Percentiles rank a stretch among this genome's conserved stretches.
Conservation (phyloP, 1,140 invertebrate genomes). For the Steinernema feltiae region DNA sequence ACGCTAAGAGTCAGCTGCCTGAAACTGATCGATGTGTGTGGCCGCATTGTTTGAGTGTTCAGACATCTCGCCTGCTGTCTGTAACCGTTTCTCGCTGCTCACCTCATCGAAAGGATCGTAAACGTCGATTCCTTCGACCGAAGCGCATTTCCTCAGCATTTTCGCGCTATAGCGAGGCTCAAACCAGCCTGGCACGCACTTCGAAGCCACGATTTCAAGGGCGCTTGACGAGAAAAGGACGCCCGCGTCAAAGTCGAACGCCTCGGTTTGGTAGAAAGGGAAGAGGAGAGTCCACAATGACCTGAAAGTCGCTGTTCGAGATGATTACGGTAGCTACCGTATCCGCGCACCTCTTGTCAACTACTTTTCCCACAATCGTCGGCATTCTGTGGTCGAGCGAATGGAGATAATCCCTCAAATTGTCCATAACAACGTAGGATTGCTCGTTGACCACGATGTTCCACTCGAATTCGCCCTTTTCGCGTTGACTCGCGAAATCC, state of each 20-base stretch:
- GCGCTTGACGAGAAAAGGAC: neutral
- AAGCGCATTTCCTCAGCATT: neutral
- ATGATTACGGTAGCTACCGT: neutral
- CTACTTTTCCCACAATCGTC: neutral
- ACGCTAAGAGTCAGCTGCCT: too few relatives aligned
- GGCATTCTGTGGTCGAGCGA: neutral
- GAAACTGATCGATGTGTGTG: too few relatives aligned
- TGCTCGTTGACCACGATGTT: neutral
- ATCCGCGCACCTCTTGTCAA: neutral
- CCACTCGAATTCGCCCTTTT: neutral
- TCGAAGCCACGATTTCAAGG: neutral
- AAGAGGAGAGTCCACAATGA: neutral
- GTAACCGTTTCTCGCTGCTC: too few relatives aligned
- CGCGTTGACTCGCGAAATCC: neutral
- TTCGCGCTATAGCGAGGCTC: neutral
- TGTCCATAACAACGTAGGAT: neutral
- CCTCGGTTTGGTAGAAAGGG: neutral
- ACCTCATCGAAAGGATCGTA: neutral
- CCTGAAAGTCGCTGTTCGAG: neutral
- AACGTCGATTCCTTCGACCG: neutral
- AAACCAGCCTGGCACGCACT: neutral
- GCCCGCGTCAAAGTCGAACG: neutral
- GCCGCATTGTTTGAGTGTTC: neutral
- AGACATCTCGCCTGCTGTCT: neutral
- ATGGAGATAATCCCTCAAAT: neutral